Evolutionary conservation across 2,797 vertebrate species (phyloP).

Genomic region (Tangara arthus): DNA sequence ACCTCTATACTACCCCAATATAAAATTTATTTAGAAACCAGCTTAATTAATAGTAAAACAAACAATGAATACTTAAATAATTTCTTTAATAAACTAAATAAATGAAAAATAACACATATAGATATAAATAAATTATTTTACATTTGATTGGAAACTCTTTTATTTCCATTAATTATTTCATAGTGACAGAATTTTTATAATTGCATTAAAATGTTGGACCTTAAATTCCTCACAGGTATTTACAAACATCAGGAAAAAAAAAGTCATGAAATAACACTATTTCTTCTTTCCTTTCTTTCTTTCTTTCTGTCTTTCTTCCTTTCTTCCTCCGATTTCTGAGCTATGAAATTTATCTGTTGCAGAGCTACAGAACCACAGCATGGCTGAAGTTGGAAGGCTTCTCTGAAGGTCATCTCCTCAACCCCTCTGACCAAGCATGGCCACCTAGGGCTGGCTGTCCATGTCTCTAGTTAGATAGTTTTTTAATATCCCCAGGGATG

Average conservation of each 20-base stretch:
- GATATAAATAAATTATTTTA: background rate
- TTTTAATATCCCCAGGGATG: background rate
- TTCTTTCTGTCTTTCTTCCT: background rate
- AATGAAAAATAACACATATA: background rate
- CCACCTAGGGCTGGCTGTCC: background rate
- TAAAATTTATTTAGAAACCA: background rate
- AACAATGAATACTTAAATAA: background rate
- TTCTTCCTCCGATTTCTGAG: background rate
- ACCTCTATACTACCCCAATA: background rate
- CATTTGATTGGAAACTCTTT: background rate
- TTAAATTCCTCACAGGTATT: background rate
- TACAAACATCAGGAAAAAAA: background rate
- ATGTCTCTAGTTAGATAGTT: background rate
- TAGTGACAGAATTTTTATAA: background rate
- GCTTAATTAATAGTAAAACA: background rate
- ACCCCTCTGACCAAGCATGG: fast-evolving
- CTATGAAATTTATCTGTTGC: background rate
- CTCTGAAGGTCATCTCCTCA: background rate
- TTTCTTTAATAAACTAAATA: background rate
- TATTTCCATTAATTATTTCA: background rate
- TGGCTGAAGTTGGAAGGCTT: background rate
- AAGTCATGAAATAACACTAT: background rate
- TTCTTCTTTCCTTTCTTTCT: background rate
- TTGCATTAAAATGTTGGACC: background rate
- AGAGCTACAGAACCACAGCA: background rate